Evolutionary conservation across 2,113 vertebrate species (phyloP).

Genomic region (Chinchilla lanigera): DNA sequence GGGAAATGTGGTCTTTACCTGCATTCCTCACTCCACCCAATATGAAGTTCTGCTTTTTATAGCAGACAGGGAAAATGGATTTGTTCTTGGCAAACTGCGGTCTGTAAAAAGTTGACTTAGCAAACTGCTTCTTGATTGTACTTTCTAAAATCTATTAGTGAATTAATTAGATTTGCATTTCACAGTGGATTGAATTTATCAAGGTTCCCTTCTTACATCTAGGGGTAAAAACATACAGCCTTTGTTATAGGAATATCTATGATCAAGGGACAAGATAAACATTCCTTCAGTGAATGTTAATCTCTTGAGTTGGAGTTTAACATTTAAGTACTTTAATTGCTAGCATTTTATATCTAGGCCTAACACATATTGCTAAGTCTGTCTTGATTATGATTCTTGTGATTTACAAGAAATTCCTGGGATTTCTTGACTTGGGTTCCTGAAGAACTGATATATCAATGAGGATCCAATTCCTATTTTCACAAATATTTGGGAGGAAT

Average conservation of each 20-base stretch:
- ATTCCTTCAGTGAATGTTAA: neutral
- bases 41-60: neutral
- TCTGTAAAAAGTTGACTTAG: neutral
- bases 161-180: slow-evolving; percentile 55
- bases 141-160: neutral
- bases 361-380: neutral
- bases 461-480: neutral
- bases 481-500: neutral
- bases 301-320: neutral
- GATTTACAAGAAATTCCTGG: neutral
- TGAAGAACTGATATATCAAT: neutral
- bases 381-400: neutral
- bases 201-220: neutral
- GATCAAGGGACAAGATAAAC: neutral
- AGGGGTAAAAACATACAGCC: neutral
- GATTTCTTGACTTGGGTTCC: neutral
- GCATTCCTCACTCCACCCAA: neutral
- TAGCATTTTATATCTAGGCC: neutral
- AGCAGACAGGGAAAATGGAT: neutral
- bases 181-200: slow-evolving; percentile 23
- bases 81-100: neutral
- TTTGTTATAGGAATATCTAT: neutral
- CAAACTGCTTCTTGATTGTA: neutral
- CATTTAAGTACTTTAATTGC: neutral
- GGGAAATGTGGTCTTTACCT: neutral